Percentiles rank a stretch among this genome's conserved stretches.
phyloP scores from a whole-genome alignment of 2,888 invertebrate species.

The Acrobasis repandana region DNA sequence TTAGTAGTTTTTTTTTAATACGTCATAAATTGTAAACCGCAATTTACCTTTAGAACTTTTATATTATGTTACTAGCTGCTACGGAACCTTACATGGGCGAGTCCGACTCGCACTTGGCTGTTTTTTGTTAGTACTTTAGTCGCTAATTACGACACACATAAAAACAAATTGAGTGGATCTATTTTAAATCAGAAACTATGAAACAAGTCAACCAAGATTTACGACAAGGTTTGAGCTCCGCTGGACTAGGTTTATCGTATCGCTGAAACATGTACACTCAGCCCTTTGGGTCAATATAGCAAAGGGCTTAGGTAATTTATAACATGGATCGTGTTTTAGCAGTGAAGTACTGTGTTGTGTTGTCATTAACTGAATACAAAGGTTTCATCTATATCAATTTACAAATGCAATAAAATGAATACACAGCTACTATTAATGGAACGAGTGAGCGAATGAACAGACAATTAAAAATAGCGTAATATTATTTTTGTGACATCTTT shows the following conservation, averaged over 20 bases:
- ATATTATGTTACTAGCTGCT: no score
- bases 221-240: conserved; percentile 5
- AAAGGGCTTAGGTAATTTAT: conserved; percentile 11
- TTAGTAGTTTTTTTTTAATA: no score
- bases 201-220: no score
- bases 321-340: conserved; percentile 20
- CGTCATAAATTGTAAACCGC: no score
- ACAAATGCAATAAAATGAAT: not conserved
- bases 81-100: no score
- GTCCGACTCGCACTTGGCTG: not conserved
- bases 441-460: no score
- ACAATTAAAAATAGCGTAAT: no score
- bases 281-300: conserved; percentile 14
- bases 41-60: no score
- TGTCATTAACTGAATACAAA: not conserved
- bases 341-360: not conserved
- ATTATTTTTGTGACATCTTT: no score
- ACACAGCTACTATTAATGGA: no score
- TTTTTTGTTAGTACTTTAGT: not conserved
- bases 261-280: conserved; percentile 1
- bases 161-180: not conserved
- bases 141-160: no score
- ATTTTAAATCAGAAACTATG: not conserved
- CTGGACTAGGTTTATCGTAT: conserved; percentile 5
- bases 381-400: not conserved